A percentile compares a stretch with the other conserved stretches of the same genome.
phyloP scores from a whole-genome alignment of 2,888 invertebrate genomes.

The Oscheius sp. region DNA sequence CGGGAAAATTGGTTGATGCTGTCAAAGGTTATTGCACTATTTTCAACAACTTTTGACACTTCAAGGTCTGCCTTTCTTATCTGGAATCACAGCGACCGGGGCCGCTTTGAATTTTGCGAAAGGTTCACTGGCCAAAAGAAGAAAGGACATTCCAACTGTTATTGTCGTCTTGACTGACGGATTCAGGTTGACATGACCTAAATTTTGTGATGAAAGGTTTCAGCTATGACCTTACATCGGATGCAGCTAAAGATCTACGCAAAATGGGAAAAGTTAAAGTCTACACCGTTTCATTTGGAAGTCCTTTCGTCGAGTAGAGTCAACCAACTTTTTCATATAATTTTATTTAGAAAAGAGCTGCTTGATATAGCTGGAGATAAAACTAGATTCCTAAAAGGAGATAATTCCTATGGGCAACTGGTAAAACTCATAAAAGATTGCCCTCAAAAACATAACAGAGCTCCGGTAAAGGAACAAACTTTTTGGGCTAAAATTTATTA shows the following conservation, averaged over 20 bases:
- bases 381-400: slow-evolving; percentile 29
- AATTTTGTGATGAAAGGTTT: slow-evolving; percentile 4
- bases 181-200: slow-evolving; percentile 40
- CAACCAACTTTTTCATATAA: neutral
- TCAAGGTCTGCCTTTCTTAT: slow-evolving; percentile 48
- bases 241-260: slow-evolving; percentile 31
- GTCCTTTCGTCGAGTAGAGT: slow-evolving; percentile 27
- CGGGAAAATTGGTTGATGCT: slow-evolving; percentile 26
- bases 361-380: slow-evolving; percentile 38
- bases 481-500: neutral
- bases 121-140: slow-evolving; percentile 43
- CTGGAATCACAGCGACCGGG: slow-evolving; percentile 63
- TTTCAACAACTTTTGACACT: neutral
- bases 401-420: slow-evolving; percentile 38
- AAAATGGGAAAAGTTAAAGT: slow-evolving; percentile 35
- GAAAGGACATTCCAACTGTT: slow-evolving; percentile 44
- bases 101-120: slow-evolving; percentile 54
- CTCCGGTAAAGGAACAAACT: neutral
- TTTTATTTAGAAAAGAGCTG: slow-evolving; percentile 37
- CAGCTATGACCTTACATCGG: slow-evolving; percentile 42
- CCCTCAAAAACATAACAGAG: neutral
- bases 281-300: slow-evolving; percentile 41
- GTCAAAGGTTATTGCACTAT: slow-evolving; percentile 30
- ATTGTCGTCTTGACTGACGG: slow-evolving; percentile 61
- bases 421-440: slow-evolving; percentile 42